These are phyloP conservation scores for Brachyhypopomus gauderio DNA, from an alignment of 2,113 vertebrate species.

Conservation along the genomic window DNA sequence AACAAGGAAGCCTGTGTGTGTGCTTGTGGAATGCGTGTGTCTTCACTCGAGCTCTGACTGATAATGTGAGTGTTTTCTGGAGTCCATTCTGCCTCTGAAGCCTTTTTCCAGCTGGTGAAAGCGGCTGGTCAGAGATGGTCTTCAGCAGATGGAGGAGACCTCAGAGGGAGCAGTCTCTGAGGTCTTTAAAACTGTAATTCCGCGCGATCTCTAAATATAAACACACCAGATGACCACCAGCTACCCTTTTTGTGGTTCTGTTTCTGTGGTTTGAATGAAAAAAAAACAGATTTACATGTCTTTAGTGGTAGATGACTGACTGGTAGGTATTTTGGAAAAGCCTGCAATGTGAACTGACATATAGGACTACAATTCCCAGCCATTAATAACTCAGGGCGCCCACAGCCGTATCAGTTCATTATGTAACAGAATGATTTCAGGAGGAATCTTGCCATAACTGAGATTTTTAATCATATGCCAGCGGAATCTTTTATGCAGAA, in stretches of 20 bases:
- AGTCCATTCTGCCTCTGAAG: constrained; percentile 47
- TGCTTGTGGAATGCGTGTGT: constrained; percentile 52
- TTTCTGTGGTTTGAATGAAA: constrained; percentile 43
- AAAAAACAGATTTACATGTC: constrained; percentile 47
- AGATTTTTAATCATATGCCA: not conserved
- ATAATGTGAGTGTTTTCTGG: constrained; percentile 55
- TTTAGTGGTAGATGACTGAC: constrained; percentile 41
- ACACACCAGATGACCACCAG: constrained; percentile 52
- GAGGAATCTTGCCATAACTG: constrained; percentile 21
- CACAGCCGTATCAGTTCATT: not conserved
- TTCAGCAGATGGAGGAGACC: constrained; percentile 46
- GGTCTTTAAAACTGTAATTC: constrained; percentile 54
- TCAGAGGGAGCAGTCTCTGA: constrained; percentile 50
- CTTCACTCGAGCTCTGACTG: constrained; percentile 52
- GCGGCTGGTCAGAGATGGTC: constrained; percentile 50
- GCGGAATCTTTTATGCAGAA: not conserved
- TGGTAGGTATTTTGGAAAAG: constrained; percentile 23
- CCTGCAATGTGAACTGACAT: constrained; percentile 33
- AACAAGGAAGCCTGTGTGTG: constrained; percentile 38
- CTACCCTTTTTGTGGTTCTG: constrained; percentile 54
- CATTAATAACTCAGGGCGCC: constrained; percentile 39
- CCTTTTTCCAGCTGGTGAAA: constrained; percentile 57
- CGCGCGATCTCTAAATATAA: constrained; percentile 58
- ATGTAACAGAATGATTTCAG: constrained; percentile 24
- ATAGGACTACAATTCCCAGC: constrained; percentile 17